These are phyloP conservation scores for Agrypnus murinus DNA, from an alignment of 2,888 invertebrate species.

Conservation along the genomic window DNA sequence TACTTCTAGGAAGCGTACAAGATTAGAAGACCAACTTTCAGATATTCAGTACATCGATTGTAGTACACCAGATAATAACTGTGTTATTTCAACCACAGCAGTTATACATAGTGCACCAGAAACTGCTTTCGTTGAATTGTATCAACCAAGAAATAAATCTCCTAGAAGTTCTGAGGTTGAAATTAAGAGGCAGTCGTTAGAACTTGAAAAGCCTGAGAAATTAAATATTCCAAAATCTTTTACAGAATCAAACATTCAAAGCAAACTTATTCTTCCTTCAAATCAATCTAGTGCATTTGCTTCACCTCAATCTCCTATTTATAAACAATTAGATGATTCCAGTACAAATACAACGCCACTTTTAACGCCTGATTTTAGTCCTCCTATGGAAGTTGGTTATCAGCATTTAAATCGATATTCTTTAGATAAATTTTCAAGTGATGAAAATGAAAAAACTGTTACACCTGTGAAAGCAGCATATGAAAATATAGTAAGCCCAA, in stretches of 20 bases:
- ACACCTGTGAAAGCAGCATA: constrained; percentile 28
- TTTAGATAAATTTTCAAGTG: constrained; percentile 64
- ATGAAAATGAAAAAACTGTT: constrained; percentile 59
- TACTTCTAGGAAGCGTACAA: constrained; percentile 77
- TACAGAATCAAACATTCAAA: constrained; percentile 65
- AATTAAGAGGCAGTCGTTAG: constrained; percentile 66
- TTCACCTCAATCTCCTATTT: constrained; percentile 67
- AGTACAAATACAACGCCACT: constrained; percentile 64
- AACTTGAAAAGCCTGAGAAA: constrained; percentile 60
- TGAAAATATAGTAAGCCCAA: constrained; percentile 47
- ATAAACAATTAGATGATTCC: constrained; percentile 66
- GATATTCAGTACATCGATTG: constrained; percentile 90
- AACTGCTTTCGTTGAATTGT: constrained; percentile 57
- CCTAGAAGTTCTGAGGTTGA: constrained; percentile 65
- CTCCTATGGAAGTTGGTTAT: constrained; percentile 72
- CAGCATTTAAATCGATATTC: constrained; percentile 73
- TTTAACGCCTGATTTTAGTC: constrained; percentile 61
- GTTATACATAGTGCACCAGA: constrained; percentile 63
- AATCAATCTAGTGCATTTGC: constrained; percentile 60
- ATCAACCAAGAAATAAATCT: constrained; percentile 69
- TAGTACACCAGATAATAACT: constrained; percentile 79
- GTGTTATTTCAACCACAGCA: constrained; percentile 66
- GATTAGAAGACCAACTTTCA: constrained; percentile 85
- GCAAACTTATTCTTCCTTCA: constrained; percentile 59
- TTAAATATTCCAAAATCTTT: constrained; percentile 64